A percentile compares a stretch with the other conserved stretches of the same genome.
phyloP scores from a whole-genome alignment of 2,888 invertebrate genomes.

The Napeogenes inachia region DNA sequence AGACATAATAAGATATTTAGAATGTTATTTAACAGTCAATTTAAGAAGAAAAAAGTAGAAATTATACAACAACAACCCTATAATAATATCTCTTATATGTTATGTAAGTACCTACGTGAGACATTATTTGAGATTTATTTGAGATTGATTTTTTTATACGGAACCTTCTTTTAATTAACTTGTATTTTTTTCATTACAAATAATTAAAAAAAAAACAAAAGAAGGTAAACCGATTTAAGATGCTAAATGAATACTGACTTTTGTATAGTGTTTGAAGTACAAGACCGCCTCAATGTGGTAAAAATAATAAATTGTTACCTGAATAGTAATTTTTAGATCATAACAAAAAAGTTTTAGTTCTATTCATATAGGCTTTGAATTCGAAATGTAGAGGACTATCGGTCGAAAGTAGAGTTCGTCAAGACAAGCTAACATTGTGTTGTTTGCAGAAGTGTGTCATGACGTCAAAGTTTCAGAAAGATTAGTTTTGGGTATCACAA shows the following conservation, averaged over 20 bases:
- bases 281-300: no score
- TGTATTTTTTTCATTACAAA: background rate
- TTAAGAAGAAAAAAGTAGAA: no score
- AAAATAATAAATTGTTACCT: no score
- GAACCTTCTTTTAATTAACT: background rate
- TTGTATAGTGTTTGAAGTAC: no score
- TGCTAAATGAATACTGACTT: conserved; percentile 13
- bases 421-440: conserved; percentile 10
- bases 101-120: no score
- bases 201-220: conserved; percentile 5
- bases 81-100: no score
- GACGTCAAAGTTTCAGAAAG: conserved; percentile 18
- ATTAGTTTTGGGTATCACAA: conserved; percentile 13
- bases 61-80: no score
- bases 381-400: background rate
- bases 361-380: conserved; percentile 8
- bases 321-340: no score
- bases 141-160: background rate
- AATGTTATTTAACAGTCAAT: no score
- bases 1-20: no score
- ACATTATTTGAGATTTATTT: no score
- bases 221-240: conserved; percentile 13
- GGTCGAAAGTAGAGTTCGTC: conserved; percentile 1
- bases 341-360: background rate
- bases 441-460: conserved; percentile 21